A percentile compares a stretch with the other conserved stretches of the same genome.
Evolutionary conservation across 2,797 vertebrate genomes (phyloP).

Genomic region (Petrocephalus schoutedeni): DNA sequence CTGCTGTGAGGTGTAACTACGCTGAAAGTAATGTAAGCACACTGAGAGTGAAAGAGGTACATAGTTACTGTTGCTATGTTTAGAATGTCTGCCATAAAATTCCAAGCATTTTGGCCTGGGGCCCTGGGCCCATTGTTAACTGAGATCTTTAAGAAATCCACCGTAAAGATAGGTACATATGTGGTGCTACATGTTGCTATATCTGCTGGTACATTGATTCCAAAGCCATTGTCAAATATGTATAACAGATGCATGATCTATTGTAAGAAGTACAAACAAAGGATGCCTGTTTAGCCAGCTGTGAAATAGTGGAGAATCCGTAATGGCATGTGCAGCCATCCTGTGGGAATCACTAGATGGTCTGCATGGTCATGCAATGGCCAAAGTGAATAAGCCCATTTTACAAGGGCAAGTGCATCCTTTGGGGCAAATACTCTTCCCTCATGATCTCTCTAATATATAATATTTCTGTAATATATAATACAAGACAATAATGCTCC

Average conservation of each 20-base stretch:
- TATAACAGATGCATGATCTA: not conserved
- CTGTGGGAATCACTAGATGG: not conserved
- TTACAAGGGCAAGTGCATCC: not conserved
- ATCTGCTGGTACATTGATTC: not conserved
- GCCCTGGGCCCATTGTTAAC: not conserved
- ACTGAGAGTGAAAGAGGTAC: not conserved
- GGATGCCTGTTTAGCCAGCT: not conserved
- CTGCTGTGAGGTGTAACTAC: not conserved
- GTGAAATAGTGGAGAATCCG: not conserved
- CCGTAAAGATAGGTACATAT: not conserved
- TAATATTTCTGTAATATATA: not conserved
- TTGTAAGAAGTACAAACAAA: not conserved
- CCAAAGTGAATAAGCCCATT: not conserved
- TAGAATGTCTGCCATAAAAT: not conserved
- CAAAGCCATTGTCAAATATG: not conserved
- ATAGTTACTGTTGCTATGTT: not conserved
- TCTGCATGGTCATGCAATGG: not conserved
- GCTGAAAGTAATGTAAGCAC: not conserved
- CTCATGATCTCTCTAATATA: not conserved
- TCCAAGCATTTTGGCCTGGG: not conserved
- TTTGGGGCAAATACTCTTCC: not conserved
- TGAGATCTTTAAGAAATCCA: not conserved
- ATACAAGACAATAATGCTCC: not conserved
- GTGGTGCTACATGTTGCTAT: no score
- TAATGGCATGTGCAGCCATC: not conserved